Conservation (phyloP, 2,113 vertebrate genomes). For the Isurus oxyrinchus region DNA sequence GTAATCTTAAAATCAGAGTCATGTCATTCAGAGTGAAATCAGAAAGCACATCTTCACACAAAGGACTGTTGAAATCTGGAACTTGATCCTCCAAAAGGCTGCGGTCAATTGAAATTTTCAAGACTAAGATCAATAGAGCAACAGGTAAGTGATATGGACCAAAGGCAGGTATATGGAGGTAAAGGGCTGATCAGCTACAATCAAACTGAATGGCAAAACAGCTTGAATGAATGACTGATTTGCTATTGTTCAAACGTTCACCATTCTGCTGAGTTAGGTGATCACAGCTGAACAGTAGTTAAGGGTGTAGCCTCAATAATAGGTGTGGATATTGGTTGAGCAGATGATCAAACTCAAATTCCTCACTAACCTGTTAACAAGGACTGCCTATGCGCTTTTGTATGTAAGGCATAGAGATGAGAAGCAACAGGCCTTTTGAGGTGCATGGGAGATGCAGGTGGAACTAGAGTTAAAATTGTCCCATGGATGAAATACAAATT, state of each 20-base stretch:
- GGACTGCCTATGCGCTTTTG: too few relatives aligned
- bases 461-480: neutral
- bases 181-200: too few relatives aligned
- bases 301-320: neutral
- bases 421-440: neutral
- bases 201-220: neutral
- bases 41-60: neutral
- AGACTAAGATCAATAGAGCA: neutral
- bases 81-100: neutral
- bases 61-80: neutral
- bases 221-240: neutral
- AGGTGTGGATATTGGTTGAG: neutral
- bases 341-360: neutral
- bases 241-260: neutral
- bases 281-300: neutral
- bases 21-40: neutral
- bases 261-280: neutral
- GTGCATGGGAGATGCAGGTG: neutral
- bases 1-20: neutral
- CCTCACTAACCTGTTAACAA: neutral
- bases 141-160: neutral
- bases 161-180: neutral
- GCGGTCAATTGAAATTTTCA: neutral
- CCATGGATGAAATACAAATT: neutral
- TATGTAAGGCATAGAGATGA: neutral